Evolutionary conservation across 2,113 vertebrate genomes (phyloP), one percentile per base, ranked within the genome.

Genomic region (Sciurus niger): DNA sequence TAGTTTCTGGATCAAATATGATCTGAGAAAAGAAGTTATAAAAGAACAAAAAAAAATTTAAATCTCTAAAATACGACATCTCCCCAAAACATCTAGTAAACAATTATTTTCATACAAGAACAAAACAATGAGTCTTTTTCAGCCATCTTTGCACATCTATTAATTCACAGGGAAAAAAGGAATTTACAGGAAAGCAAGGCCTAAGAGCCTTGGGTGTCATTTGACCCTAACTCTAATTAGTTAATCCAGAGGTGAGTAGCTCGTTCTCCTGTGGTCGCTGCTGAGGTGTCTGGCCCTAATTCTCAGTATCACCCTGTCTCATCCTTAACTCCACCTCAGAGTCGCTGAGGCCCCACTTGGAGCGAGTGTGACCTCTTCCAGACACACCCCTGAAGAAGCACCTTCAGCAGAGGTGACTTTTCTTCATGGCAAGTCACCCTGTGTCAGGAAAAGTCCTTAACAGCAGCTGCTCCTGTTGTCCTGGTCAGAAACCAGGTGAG

Each of bases 91-190:
- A 34, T 51, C 53, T 55, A 28, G 24, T 53, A 53, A 48, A 43
- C 63, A 60, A 60, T 55, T 82, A 60, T 55, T 82, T 60, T 74
- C 55, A 46, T 37, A 55, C 46, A 85, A n/a, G n/a, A 87, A 74
- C 30, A 85, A 73, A 76, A 67, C 32, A 68, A 32, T 74, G 40
- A 6, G 28, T 17, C 51, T 70, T 30, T 30, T 68, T 70, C 20
- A 12, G 2, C 4, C 22, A 2, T 37, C 37, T 37, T 12, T 8
- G 2, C 4, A 32, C 2, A 24, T n/a, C 3, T 72, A 22, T 72
- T 72, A 72, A 67, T 78, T 43, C 30, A 55, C 28, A 46, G 13
- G 46, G 25, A 14, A 17, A 43, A 67, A 55, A 37, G 46, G 63
- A 43, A 28, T 40, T 82, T 65, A 40, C 46, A 77, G 4, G 90